These are phyloP conservation scores for Diarsia mendica DNA, from an alignment of 2,888 invertebrate genomes.

Conservation along the genomic window DNA sequence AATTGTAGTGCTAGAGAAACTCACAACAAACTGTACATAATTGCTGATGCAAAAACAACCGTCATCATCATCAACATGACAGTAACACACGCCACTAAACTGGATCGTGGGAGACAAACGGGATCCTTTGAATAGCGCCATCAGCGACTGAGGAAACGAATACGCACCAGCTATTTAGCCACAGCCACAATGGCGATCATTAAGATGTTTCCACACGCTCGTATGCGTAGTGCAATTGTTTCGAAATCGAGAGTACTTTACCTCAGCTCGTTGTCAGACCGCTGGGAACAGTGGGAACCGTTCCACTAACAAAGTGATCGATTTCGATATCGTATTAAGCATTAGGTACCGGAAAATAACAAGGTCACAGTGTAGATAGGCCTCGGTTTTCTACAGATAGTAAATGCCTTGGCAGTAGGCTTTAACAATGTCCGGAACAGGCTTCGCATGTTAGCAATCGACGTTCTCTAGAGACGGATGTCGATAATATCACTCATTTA, in stretches of 20 bases:
- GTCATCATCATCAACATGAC: conserved; percentile 85
- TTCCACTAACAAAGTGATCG: conserved; percentile 66
- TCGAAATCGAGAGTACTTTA: conserved; percentile 87
- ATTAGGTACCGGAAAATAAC: conserved; percentile 52
- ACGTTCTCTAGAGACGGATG: conserved; percentile 22
- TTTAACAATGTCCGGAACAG: conserved; percentile 19
- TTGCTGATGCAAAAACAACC: conserved; percentile 88
- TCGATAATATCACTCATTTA: conserved; percentile 22
- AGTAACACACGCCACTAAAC: conserved; percentile 86
- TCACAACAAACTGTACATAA: conserved; percentile 87
- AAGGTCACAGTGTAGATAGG: conserved; percentile 48
- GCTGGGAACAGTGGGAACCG: conserved; percentile 61
- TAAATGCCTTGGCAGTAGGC: conserved; percentile 8
- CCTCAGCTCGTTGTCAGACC: conserved; percentile 59
- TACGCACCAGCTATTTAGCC: conserved; percentile 80
- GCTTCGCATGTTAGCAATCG: conserved; percentile 11
- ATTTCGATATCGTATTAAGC: conserved; percentile 61
- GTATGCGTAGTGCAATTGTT: conserved; percentile 85
- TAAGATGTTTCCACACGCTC: conserved; percentile 86
- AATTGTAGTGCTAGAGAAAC: conserved; percentile 87
- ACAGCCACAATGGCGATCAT: conserved; percentile 81
- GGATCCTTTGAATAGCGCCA: conserved; percentile 83
- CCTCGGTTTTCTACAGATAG: conserved; percentile 35
- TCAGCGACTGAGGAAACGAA: conserved; percentile 83
- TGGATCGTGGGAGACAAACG: conserved; percentile 89